Evolutionary conservation across 2,113 vertebrate species (phyloP).

Genomic region (Corythornis madagascariensis): DNA sequence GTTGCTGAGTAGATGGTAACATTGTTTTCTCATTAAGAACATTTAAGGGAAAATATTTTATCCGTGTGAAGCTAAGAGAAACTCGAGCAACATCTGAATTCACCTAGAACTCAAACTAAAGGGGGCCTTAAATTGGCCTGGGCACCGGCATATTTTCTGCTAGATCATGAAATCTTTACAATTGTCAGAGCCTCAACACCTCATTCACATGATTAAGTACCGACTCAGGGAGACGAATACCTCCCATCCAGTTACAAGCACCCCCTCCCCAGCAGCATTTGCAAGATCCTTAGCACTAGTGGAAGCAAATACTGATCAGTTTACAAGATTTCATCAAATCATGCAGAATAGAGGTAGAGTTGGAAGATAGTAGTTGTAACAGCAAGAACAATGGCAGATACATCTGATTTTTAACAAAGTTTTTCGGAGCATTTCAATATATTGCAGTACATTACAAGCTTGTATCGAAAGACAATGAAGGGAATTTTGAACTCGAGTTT

Average conservation of each 20-base stretch:
- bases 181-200: slow-evolving; percentile 21
- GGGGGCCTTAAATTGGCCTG: not conserved
- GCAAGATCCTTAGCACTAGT: not conserved
- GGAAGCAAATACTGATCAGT: not conserved
- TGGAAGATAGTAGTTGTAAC: not conserved
- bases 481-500: slow-evolving; percentile 32
- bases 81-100: not conserved
- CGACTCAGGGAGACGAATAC: not conserved
- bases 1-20: not conserved
- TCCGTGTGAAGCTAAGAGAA: not conserved
- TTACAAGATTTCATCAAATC: not conserved
- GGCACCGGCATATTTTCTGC: not conserved
- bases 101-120: not conserved
- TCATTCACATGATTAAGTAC: slow-evolving; percentile 20
- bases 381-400: not conserved
- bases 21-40: not conserved
- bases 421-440: not conserved
- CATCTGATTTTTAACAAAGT: not conserved
- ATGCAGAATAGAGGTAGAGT: fast-evolving
- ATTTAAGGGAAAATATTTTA: not conserved
- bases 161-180: slow-evolving; percentile 35
- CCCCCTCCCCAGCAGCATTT: not conserved
- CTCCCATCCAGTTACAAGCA: not conserved
- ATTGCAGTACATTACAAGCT: not conserved
- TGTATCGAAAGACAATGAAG: slow-evolving; percentile 31